Conservation (phyloP, 2,888 invertebrate species). For the Phasia obesa region DNA sequence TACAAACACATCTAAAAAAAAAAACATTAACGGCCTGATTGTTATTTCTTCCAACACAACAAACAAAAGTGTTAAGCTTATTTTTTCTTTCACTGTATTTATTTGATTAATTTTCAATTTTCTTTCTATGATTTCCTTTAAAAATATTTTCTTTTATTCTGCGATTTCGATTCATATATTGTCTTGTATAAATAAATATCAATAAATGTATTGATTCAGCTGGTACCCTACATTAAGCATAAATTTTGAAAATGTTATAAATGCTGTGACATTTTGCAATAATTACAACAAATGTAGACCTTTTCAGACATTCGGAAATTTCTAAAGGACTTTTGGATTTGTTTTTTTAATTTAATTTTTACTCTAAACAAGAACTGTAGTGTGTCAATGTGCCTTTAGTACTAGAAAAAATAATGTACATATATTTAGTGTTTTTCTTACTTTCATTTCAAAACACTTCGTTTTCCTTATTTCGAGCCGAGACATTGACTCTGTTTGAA, state of each 20-base stretch:
- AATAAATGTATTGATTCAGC: slow-evolving; percentile 10
- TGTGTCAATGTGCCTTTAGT: neutral
- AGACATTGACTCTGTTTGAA: slow-evolving; percentile 61
- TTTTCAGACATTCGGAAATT: no score
- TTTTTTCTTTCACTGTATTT: slow-evolving; percentile 51
- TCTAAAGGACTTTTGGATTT: no score
- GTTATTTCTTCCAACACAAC: neutral
- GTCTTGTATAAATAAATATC: neutral
- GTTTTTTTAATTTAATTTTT: no score
- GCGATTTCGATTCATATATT: neutral
- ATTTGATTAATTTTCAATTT: slow-evolving; percentile 36
- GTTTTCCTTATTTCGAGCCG: slow-evolving; percentile 20
- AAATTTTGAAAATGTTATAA: neutral
- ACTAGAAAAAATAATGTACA: neutral
- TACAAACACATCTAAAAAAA: no score
- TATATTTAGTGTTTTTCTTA: slow-evolving; percentile 6
- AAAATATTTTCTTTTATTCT: slow-evolving; percentile 14
- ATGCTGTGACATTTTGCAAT: no score
- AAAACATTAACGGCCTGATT: neutral
- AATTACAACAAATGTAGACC: no score
- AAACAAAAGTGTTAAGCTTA: neutral
- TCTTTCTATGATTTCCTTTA: slow-evolving; percentile 37
- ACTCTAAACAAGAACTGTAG: neutral
- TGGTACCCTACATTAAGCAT: slow-evolving; percentile 6
- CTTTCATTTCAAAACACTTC: slow-evolving; percentile 41